Evolutionary conservation across 2,113 vertebrate genomes (phyloP), one percentile per base, ranked within the genome.

Genomic region (Upupa epops): DNA sequence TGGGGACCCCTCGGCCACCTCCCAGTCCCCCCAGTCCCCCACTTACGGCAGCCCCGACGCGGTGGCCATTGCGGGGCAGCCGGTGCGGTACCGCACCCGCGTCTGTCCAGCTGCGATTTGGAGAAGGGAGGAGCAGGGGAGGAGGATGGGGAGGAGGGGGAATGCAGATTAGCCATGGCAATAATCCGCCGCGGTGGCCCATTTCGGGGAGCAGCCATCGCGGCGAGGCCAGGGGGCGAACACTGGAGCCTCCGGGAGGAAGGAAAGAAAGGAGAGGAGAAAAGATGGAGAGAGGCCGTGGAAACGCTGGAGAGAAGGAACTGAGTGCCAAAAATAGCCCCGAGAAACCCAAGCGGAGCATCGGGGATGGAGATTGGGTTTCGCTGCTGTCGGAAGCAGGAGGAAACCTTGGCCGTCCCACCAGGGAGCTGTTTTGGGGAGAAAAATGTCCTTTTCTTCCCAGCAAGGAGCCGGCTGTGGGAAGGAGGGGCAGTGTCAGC

Each of bases 81-180:
- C 17, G 15, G 49, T 9, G 59, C 60, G 2, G 64, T 80, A 8
- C 84, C n/a, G 37, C 31, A 11, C 74, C 15, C 36, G 31, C 10
- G 59, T 5, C 42, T 1, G 4, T 1, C 12, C 60, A 3, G 74
- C 75, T 1, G 59, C 34, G 49, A 46, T 68, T n/a, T 4, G 85
- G 45, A 37, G 87, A 34, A 86, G 95, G 94, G 89, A 95, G 95
- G 94, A 94, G 94, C 87, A 6, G 86, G 40, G 84, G 13, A 71
- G 84, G 13, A 71, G 77, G 46, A 5, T 5, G 0, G 75, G 89
- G 90, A 77, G 93, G 90, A 89, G 88, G 73, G 79, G 11, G 22
- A 22, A 93, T 93, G 94, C 95, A 93, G 94, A 96, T 94, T 45
- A 89, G 85, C 19, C 0, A 8, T 3, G 75, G 83, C 75, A 73